Evolutionary conservation across 2,113 vertebrate species (phyloP), one percentile per base, ranked within the genome.

Genomic region (Labrus mixtus): DNA sequence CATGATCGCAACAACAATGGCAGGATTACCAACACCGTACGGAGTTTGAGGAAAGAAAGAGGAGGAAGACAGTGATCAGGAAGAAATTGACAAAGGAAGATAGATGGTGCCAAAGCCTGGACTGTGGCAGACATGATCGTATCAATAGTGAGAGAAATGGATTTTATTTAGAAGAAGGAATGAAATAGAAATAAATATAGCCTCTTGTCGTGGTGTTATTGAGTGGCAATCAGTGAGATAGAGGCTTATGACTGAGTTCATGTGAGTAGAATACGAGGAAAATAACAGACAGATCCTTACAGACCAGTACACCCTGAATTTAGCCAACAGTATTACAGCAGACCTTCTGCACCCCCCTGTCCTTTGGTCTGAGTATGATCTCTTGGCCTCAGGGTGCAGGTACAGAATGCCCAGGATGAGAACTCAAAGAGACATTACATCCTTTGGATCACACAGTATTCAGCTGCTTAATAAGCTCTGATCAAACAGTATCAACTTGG

Each of bases 1-100:
- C 91, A 93, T 86, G 91, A 92, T 93, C 82, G 74, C 81, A 43
- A 50, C 91, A 90, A 95, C 93, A 95, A 95, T 91, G 87, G 81
- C 71, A 57, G 91, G 94, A 95, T 95, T 94, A 94, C 85, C 62
- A 83, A 64, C 83, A 76, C 68, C 70, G 74, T 76, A 77, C 72
- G 86, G 70, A 81, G 59, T 51, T n/a, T 9, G 73, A 60, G 63
- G 61, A 59, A 76, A 86, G 50, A 53, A 73, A 65, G 72, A 25
- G 33, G 70, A 70, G 36, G 76, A 77, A 82, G 90, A 83, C 79
- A 89, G 78, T 78, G 85, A 89, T 87, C 86, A 79, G 82, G 87
- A 81, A 80, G 63, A 84, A 84, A 83, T 25, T 83, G 84, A 90
- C 76, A 86, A 87, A 77, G 57, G 86, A 64, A 87, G 80, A 87